Conservation (phyloP, 2,888 invertebrate species). For the Cantharis rustica region DNA sequence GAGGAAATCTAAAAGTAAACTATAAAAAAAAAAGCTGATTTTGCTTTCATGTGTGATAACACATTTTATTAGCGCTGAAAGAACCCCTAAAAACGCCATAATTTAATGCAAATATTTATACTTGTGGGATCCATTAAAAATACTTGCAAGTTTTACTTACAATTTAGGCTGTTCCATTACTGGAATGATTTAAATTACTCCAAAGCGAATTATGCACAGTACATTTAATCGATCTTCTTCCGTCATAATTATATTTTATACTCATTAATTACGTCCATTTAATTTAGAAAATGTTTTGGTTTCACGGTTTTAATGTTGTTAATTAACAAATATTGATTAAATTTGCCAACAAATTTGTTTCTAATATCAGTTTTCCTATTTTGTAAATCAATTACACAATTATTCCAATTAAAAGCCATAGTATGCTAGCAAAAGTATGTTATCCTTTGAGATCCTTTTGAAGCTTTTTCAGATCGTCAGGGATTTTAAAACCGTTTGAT, state of each 20-base stretch:
- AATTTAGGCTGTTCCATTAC: conserved; percentile 1
- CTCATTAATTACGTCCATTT: background rate
- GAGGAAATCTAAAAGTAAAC: background rate
- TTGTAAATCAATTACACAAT: background rate
- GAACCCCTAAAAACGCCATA: conserved; percentile 4
- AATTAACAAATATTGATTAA: background rate
- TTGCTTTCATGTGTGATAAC: background rate
- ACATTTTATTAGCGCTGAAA: background rate
- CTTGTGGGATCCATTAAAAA: conserved; percentile 10
- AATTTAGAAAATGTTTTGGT: background rate
- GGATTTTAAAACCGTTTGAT: background rate
- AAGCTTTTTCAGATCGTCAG: background rate
- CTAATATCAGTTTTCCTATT: background rate
- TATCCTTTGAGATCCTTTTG: background rate
- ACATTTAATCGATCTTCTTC: background rate
- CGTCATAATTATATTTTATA: background rate
- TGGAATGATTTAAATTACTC: conserved; percentile 9
- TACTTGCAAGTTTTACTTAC: background rate
- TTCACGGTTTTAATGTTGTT: background rate
- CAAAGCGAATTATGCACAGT: background rate
- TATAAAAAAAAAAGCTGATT: background rate
- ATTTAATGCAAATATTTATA: conserved; percentile 14
- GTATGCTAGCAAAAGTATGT: background rate
- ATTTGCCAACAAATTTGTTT: background rate
- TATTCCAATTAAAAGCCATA: background rate